Base-by-base conservation (phyloP, 2,888 invertebrate species). In the Sphaerophoria taeniata region DNA sequence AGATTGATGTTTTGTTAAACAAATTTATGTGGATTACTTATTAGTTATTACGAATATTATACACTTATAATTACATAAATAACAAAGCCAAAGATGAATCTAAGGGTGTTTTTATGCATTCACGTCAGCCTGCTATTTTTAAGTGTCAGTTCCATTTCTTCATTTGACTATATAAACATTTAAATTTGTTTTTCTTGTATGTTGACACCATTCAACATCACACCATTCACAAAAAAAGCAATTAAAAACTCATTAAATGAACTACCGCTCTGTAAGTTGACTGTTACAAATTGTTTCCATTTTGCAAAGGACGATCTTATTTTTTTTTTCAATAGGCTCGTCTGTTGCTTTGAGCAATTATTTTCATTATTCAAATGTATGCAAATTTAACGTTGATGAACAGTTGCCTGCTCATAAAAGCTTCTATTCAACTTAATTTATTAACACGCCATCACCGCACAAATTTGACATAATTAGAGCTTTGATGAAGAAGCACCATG, bases 191-290 rank as follows among this genome's bases (percentile, higher is more conserved):
- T 43, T 39, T 12, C 12, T 14, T n/a, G 14, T 43, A 24, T 60
- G 3, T 43, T 60, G 49, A 70, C 45, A 34, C 36, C 53, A 83
- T 74, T 51, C 58, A 43, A 70, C 45, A 34, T 33, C 53, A 83
- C 70, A 45, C 53, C 45, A 74, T 43, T 43, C 24, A 31, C 53
- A 69, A 56, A 75, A 84, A 79, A 84, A 71, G 75, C 79, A 84
- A 84, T 84, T 84, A 84, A 84, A 79, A 84, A 79, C 79, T 84
- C 75, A 84, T 79, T 79, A 75, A 84, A 79, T 43, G 55, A 79
- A 70, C 69, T 70, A 71, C 67, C 75, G 71, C 67, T 75, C 84
- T 71, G 79, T 84, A 84, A 79, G 79, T 65, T 67, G 84, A 75
- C 79, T 75, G 75, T 84, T 71, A 79, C 70, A 83, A 83, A 83